Conservation (phyloP, 2,113 vertebrate genomes). For the Hemiscyllium ocellatum region DNA sequence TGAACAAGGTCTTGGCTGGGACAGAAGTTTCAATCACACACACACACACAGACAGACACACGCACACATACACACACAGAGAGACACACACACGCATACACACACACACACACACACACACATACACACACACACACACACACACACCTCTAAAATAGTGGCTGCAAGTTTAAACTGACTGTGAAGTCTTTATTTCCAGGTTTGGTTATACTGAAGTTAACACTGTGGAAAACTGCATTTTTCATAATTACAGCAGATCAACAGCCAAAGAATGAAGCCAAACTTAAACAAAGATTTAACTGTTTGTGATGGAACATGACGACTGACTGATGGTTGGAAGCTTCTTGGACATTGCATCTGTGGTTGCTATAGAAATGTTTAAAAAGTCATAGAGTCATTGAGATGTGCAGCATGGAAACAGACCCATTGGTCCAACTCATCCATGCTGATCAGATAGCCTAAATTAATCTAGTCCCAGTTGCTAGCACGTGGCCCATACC, state of each 20-base stretch:
- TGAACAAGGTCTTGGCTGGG: not conserved
- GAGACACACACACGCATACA: no score
- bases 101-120: no score
- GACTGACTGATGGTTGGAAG: not conserved
- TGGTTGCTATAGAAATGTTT: not conserved
- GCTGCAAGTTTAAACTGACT: not conserved
- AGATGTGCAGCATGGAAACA: no score
- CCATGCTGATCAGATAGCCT: no score
- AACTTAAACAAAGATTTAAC: not conserved
- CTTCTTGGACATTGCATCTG: not conserved
- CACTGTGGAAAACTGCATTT: not conserved
- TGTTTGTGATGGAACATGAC: not conserved
- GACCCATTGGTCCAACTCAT: no score
- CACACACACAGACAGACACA: no score
- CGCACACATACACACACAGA: no score
- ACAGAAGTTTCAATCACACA: not conserved
- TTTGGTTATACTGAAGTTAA: not conserved
- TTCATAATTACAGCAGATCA: not conserved
- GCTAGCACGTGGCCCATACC: no score
- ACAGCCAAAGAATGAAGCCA: not conserved
- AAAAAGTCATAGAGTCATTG: no score
- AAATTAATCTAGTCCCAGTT: no score
- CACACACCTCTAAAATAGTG: not conserved
- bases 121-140: not conserved
- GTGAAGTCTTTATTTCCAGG: not conserved